Base-by-base conservation (phyloP, 2,888 invertebrate genomes). In the Ptilodon capucinus region DNA sequence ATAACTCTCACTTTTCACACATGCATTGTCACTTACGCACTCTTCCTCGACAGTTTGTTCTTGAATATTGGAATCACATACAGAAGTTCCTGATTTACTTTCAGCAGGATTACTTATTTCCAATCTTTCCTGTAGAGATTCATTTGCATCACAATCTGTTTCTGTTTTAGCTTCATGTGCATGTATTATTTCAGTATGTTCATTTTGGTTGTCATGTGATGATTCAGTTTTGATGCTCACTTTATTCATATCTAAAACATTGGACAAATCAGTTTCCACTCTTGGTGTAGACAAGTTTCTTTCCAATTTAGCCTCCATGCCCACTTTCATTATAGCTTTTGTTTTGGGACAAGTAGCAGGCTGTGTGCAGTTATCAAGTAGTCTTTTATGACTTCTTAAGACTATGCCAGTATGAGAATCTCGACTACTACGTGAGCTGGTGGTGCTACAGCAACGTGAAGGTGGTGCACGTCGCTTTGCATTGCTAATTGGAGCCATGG, bases 381-480 rank as follows among this genome's bases (percentile, higher is more conserved):
- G 86, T 55, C 92, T 90, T 80, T 93, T 93, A 71, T 94, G 93
- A 81, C 92, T 94, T 61, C 94, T 86, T 66, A 94, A 81, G 42
- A 92, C 93, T 65, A 94, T 94, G 41, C 93, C 93, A 56, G 86
- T 74, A 57, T 88, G 83, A 2, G 87, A 87, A 57, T 91, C 91
- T 36, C 82, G 75, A 71, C 86, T 89, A 61, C 90, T 87, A 17
- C 89, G 81, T 48, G 92, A 91, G 71, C 93, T 92, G 9, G 92
- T 79, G 34, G 85, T 78, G 64, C 89, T 90, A 65, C 86, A 87
- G 58, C 90, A 89, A 14, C 88, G 77, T 14, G 88, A 81, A 2
- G 81, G 78, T 4, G 82, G 79, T 30, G 84, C 84, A 68, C 82
- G 64, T 17, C 64, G 58, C 53, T 79, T 80, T 0, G 66, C 49